phyloP scores from a whole-genome alignment of 2,888 invertebrate species.

The Carterocephalus palaemon region DNA sequence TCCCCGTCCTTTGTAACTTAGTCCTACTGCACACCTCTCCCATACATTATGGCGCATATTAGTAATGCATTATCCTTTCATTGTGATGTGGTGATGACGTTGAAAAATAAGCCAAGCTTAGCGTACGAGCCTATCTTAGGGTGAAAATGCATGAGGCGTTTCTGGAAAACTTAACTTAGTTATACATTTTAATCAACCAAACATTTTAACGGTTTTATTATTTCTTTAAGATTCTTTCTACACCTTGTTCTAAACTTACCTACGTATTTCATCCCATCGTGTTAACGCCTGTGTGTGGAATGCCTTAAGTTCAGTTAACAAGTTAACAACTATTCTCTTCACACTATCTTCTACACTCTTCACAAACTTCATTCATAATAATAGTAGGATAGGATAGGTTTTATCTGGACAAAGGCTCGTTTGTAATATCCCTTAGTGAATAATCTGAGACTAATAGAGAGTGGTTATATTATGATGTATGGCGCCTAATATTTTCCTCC shows the following conservation, averaged over 20 bases:
- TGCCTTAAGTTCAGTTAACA: no score
- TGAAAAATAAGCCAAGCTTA: slow-evolving; percentile 57
- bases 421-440: slow-evolving; percentile 9
- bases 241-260: no score
- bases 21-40: slow-evolving; percentile 34
- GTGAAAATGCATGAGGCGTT: slow-evolving; percentile 17
- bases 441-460: slow-evolving; percentile 23
- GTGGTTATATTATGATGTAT: slow-evolving; percentile 43
- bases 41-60: slow-evolving; percentile 41
- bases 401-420: background rate
- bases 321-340: no score
- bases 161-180: no score
- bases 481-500: slow-evolving; percentile 42
- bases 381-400: background rate
- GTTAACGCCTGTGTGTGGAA: no score
- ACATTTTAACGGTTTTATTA: no score
- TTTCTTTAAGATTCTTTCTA: no score
- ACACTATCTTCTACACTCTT: no score
- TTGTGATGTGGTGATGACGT: slow-evolving; percentile 49
- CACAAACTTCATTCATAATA: no score
- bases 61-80: slow-evolving; percentile 53
- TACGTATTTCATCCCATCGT: no score
- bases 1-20: slow-evolving; percentile 25
- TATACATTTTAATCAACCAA: no score
- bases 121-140: slow-evolving; percentile 40